Evolutionary conservation across 1,140 invertebrate genomes (phyloP).

Genomic region (Uloborus diversus): DNA sequence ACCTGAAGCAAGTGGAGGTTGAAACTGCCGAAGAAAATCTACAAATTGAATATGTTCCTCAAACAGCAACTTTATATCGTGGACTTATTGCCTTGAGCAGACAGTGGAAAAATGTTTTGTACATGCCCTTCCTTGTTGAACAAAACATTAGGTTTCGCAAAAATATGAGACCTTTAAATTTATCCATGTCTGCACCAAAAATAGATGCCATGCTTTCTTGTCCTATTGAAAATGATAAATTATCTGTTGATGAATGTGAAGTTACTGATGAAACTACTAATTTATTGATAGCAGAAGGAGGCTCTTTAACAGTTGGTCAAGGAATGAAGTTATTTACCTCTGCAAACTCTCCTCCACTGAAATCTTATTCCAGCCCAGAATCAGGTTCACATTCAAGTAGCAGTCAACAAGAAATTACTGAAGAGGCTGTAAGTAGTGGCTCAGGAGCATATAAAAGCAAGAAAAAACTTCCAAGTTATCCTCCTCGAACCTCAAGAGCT

Average conservation of each 20-base stretch:
- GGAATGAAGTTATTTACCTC: slow-evolving; percentile 2
- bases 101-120: slow-evolving; percentile 96
- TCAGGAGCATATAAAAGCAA: slow-evolving; percentile 57
- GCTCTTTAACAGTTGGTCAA: slow-evolving; percentile 59
- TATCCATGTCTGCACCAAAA: slow-evolving; percentile 86
- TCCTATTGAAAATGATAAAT: slow-evolving; percentile 63
- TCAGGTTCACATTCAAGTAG: slow-evolving; percentile 52
- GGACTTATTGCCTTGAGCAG: slow-evolving; percentile 91
- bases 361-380: slow-evolving; percentile 56
- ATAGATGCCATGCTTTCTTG: slow-evolving; percentile 75
- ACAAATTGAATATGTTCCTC: slow-evolving; percentile 82
- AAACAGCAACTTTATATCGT: slow-evolving; percentile 86
- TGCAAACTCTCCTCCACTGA: slow-evolving; percentile 2
- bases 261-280: slow-evolving; percentile 86
- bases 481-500: slow-evolving; percentile 75
- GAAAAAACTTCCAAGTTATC: slow-evolving; percentile 71
- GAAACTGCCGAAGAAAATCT: slow-evolving; percentile 83
- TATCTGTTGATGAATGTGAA: slow-evolving; percentile 71
- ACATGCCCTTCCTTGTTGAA: slow-evolving; percentile 89
- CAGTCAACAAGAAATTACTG: slow-evolving; percentile 59
- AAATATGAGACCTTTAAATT: slow-evolving; percentile 81
- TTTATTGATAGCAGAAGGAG: slow-evolving; percentile 75
- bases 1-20: slow-evolving; percentile 79
- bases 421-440: slow-evolving; percentile 59
- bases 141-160: slow-evolving; percentile 80